phyloP scores from a whole-genome alignment of 1,140 invertebrate genomes.

The Zaprionus ghesquierei region DNA sequence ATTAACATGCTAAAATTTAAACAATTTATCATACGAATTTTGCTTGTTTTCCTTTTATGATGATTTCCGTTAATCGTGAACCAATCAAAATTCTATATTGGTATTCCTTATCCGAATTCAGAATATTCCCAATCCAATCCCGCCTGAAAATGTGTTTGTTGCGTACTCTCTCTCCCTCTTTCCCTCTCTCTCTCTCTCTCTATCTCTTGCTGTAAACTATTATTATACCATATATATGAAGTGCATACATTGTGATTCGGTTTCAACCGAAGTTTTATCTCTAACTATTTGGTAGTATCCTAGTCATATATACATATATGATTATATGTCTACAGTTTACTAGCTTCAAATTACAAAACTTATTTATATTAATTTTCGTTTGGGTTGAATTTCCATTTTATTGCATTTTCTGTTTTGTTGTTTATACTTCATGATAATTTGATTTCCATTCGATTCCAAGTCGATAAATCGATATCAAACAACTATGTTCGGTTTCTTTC shows the following conservation, averaged over 20 bases:
- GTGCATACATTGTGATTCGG: slow-evolving; percentile 50
- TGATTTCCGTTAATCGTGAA: neutral
- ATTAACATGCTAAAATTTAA: neutral
- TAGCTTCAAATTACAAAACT: slow-evolving; percentile 43
- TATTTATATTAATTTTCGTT: neutral
- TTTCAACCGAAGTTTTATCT: slow-evolving; percentile 51
- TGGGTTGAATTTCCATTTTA: slow-evolving; percentile 14
- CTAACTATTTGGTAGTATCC: slow-evolving; percentile 64
- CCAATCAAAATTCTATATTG: neutral
- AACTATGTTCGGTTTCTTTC: slow-evolving; percentile 1
- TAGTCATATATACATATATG: slow-evolving; percentile 65
- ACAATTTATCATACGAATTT: neutral
- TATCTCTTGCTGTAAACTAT: neutral
- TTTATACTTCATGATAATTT: slow-evolving; percentile 12
- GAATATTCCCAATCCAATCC: neutral
- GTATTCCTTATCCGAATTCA: neutral
- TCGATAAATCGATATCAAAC: neutral
- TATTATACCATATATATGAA: slow-evolving; percentile 15
- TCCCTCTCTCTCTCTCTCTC: too few species aligned
- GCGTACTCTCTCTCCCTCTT: too few species aligned
- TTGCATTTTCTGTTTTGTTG: slow-evolving; percentile 16
- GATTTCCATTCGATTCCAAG: slow-evolving; percentile 17
- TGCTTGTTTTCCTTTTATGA: neutral
- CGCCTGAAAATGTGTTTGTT: neutral
- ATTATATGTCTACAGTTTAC: slow-evolving; percentile 65